Evolutionary conservation across 2,888 invertebrate genomes (phyloP).

Genomic region (Ophion ventricosus): DNA sequence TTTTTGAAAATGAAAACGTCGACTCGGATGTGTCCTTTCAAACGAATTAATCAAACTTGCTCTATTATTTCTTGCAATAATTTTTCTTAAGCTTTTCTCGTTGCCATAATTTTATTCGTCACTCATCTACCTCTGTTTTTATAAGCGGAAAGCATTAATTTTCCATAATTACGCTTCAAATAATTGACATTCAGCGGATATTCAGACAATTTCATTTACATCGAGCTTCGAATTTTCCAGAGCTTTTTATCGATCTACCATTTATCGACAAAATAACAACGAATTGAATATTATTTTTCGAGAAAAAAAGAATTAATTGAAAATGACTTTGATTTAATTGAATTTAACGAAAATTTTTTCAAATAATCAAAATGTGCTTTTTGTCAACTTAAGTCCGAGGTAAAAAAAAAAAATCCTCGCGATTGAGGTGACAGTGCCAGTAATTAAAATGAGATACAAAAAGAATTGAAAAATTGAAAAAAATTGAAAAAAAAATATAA

Average conservation of each 20-base stretch:
- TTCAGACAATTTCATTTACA: background rate
- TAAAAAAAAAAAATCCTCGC: background rate
- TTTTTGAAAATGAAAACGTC: too few species aligned
- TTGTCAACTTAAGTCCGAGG: background rate
- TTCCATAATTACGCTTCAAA: background rate
- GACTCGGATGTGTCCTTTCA: too few species aligned
- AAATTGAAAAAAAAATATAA: background rate
- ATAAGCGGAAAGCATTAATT: background rate
- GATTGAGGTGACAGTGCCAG: background rate
- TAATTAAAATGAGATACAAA: background rate
- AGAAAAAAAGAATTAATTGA: too few species aligned
- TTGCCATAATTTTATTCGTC: background rate
- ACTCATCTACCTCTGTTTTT: background rate
- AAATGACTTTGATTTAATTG: too few species aligned
- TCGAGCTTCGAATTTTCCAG: background rate
- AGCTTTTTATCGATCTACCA: background rate
- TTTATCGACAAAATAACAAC: too few species aligned
- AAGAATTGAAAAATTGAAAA: background rate
- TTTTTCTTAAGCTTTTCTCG: background rate
- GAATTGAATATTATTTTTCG: too few species aligned
- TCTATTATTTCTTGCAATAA: background rate
- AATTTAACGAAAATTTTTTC: background rate
- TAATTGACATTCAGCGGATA: background rate
- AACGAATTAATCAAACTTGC: background rate
- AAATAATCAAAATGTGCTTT: too few species aligned